These are phyloP conservation scores for Ellobius talpinus DNA, from an alignment of 2,113 vertebrate genomes.

Conservation along the genomic window DNA sequence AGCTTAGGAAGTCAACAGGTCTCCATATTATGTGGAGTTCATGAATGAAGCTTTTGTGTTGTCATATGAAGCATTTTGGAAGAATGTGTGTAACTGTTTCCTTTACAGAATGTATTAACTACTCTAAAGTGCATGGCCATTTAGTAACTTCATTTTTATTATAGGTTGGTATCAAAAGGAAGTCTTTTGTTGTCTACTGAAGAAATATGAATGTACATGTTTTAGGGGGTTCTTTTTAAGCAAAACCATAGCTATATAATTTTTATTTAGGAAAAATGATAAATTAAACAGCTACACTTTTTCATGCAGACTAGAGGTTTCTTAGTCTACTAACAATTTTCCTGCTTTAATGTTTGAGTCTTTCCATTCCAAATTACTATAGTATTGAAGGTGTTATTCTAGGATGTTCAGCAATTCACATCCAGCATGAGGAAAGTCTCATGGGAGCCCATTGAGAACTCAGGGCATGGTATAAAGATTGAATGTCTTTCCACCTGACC, in stretches of 20 bases:
- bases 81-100: not conserved
- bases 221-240: slow-evolving; percentile 3
- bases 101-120: slow-evolving; percentile 17
- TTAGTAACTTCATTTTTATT: slow-evolving; percentile 49
- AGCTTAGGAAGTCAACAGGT: not conserved
- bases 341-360: not conserved
- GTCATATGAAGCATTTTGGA: not conserved
- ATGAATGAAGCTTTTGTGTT: not conserved
- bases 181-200: slow-evolving; percentile 36
- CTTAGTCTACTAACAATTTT: not conserved
- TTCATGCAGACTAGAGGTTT: slow-evolving; percentile 1
- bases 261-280: not conserved
- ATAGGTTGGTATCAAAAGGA: not conserved
- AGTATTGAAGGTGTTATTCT: not conserved
- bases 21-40: not conserved
- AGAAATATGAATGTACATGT: slow-evolving; percentile 23
- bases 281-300: not conserved
- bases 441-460: not conserved
- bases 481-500: not conserved
- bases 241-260: not conserved
- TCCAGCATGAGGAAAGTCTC: not conserved
- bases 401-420: not conserved
- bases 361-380: not conserved
- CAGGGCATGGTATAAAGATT: not conserved
- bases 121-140: not conserved